Evolutionary conservation across 2,113 vertebrate species (phyloP).

Genomic region (Rutilus rutilus): DNA sequence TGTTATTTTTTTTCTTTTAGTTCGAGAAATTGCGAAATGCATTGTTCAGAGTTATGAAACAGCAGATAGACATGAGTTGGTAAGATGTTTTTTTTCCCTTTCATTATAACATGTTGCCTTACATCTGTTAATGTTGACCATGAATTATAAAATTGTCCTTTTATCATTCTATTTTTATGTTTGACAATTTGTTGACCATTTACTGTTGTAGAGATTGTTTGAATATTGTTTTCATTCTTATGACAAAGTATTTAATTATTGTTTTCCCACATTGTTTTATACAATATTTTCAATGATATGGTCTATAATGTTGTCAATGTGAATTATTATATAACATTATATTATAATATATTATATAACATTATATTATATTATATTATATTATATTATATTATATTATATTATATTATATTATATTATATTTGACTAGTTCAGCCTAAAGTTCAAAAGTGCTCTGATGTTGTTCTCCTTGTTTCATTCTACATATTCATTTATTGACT

Average conservation of each 20-base stretch:
- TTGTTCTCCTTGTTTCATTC: background rate
- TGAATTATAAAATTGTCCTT: background rate
- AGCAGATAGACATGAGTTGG: conserved; percentile 81
- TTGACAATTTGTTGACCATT: background rate
- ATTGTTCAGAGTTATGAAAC: conserved; percentile 84
- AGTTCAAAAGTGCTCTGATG: background rate
- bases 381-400: background rate
- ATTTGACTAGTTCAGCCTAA: background rate
- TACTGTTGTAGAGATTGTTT: background rate
- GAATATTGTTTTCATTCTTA: background rate
- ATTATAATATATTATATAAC: background rate
- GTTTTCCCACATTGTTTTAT: background rate
- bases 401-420: background rate
- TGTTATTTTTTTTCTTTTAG: conserved; percentile 73
- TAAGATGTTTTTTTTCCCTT: conserved; percentile 65
- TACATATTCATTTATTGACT: background rate
- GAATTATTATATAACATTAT: background rate
- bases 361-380: too few relatives aligned
- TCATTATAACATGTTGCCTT: background rate
- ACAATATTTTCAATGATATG: background rate
- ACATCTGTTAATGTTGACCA: background rate
- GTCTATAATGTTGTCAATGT: background rate
- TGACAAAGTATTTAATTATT: background rate
- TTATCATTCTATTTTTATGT: background rate
- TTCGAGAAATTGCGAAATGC: conserved; percentile 88